phyloP scores from a whole-genome alignment of 2,113 vertebrate species.

The Labrus mixtus region DNA sequence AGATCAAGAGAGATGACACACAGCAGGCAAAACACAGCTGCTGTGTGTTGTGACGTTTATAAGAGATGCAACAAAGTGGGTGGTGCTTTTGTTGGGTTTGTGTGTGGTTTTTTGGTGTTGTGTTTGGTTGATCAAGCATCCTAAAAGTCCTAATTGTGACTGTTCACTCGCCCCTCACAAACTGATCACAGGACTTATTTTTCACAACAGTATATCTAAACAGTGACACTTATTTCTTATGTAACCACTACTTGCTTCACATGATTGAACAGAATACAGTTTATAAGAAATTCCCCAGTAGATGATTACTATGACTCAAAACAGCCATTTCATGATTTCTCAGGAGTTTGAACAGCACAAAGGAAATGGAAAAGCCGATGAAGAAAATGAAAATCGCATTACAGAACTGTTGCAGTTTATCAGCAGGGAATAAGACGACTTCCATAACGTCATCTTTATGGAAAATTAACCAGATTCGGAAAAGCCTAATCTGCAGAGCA shows the following conservation, averaged over 20 bases:
- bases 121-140: too few relatives aligned
- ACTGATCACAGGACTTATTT: too few relatives aligned
- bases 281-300: slow-evolving; percentile 12
- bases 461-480: too few relatives aligned
- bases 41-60: not conserved
- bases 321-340: not conserved
- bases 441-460: too few relatives aligned
- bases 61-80: slow-evolving; percentile 2
- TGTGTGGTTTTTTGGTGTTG: too few relatives aligned
- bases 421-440: too few relatives aligned
- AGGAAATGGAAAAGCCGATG: not conserved
- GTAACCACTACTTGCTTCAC: slow-evolving; percentile 1
- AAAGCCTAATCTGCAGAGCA: not conserved
- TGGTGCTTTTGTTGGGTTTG: not conserved
- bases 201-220: too few relatives aligned
- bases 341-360: not conserved
- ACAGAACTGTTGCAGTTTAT: not conserved
- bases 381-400: not conserved
- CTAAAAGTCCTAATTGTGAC: too few relatives aligned
- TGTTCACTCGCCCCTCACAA: too few relatives aligned
- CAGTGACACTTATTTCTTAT: too few relatives aligned
- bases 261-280: not conserved
- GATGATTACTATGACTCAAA: slow-evolving; percentile 23
- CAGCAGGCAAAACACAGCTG: slow-evolving; percentile 28
- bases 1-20: not conserved